These are phyloP conservation scores for Heliothis peltigera DNA, from an alignment of 2,888 invertebrate genomes.

Conservation along the genomic window DNA sequence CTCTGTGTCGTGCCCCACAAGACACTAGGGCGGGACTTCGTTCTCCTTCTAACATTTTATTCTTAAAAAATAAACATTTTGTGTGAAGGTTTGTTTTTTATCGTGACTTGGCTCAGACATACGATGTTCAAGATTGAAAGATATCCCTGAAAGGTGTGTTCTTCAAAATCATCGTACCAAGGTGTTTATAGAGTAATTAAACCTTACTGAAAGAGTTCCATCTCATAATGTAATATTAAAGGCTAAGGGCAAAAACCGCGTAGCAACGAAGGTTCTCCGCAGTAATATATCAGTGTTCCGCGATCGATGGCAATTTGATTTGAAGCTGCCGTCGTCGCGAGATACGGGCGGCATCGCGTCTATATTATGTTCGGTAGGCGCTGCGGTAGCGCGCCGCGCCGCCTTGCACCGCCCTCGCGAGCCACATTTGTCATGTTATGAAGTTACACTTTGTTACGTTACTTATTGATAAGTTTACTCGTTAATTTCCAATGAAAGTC, in stretches of 20 bases:
- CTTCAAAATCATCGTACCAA: too few relatives aligned
- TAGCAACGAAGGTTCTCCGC: constrained; percentile 19
- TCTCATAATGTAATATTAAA: neutral
- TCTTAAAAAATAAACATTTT: neutral
- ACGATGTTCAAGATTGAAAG: too few relatives aligned
- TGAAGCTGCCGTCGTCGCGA: constrained; percentile 44
- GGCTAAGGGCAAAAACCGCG: neutral
- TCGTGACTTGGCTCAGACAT: neutral
- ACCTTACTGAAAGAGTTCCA: neutral
- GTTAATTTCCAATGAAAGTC: neutral
- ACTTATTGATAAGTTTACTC: neutral
- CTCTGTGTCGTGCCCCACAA: constrained; percentile 89
- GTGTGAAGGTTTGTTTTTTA: neutral
- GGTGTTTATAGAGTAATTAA: too few relatives aligned
- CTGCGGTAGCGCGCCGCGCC: constrained; percentile 41
- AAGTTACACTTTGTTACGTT: constrained; percentile 1
- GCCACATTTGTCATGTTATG: constrained; percentile 1
- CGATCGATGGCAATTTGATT: constrained; percentile 55
- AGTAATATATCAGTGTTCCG: constrained; percentile 33
- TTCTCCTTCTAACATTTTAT: constrained; percentile 89
- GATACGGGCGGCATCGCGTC: constrained; percentile 39
- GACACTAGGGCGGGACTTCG: constrained; percentile 88
- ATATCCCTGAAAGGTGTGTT: too few relatives aligned
- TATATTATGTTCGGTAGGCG: constrained; percentile 21
- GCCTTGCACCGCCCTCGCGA: constrained; percentile 38